These are phyloP conservation scores for Anabacerthia variegaticeps DNA, from an alignment of 2,797 vertebrate genomes.

Conservation along the genomic window DNA sequence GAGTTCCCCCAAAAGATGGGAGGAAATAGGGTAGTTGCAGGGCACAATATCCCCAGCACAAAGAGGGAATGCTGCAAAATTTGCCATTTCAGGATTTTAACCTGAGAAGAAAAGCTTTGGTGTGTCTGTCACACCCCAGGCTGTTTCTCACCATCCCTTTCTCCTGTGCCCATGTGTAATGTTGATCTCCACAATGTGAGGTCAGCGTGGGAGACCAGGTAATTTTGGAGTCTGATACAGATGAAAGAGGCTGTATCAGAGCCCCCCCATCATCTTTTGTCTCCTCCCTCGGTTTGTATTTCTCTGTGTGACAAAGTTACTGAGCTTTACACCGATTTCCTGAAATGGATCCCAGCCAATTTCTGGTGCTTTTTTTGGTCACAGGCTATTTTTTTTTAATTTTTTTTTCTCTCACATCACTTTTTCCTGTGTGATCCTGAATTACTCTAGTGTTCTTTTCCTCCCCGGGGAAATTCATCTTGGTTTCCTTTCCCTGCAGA, in stretches of 20 bases:
- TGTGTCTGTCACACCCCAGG: neutral
- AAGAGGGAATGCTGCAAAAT: neutral
- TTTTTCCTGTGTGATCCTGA: constrained; percentile 60
- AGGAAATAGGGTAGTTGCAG: neutral
- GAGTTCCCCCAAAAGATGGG: fast-evolving
- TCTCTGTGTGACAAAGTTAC: constrained; percentile 43
- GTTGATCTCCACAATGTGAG: neutral
- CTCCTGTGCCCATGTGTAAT: neutral
- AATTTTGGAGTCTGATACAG: neutral
- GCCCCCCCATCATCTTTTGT: neutral
- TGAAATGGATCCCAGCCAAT: constrained; percentile 49
- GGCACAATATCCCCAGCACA: neutral
- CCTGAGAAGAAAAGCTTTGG: neutral
- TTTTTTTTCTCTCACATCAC: constrained; percentile 45
- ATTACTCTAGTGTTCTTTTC: constrained; percentile 58
- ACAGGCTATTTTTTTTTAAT: neutral
- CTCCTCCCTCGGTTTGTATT: constrained; percentile 4
- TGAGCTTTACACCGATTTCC: constrained; percentile 43
- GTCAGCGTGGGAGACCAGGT: neutral
- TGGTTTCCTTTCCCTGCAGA: constrained; percentile 50
- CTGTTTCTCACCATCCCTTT: neutral
- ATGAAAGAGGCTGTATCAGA: neutral
- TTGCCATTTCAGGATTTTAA: neutral
- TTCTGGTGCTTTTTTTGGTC: constrained; percentile 55
- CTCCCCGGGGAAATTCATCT: constrained; percentile 29